A percentile compares a stretch with the other conserved stretches of the same genome.
Conservation (phyloP, 1,140 invertebrate species). For the Cydia splendana region DNA sequence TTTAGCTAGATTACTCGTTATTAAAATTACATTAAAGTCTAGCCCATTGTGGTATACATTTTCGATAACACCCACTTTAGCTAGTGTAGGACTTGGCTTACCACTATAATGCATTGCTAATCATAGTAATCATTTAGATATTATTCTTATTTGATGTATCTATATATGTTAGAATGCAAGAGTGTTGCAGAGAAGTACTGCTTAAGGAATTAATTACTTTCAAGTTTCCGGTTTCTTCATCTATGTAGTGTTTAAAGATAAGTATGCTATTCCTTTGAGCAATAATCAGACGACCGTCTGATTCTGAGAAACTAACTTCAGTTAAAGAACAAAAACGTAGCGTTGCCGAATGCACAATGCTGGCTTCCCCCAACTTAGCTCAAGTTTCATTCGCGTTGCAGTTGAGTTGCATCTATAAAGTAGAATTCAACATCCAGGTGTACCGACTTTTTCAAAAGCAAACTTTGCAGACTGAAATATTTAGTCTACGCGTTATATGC, state of each 20-base stretch:
- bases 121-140: no score
- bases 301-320: constrained; percentile 19
- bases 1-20: no score
- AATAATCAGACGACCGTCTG: neutral
- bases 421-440: constrained; percentile 48
- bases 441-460: constrained; percentile 67
- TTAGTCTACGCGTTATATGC: constrained; percentile 33
- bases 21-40: no score
- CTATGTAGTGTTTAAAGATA: neutral
- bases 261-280: neutral
- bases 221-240: neutral
- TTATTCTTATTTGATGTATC: neutral
- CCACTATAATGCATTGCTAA: no score
- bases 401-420: constrained; percentile 17
- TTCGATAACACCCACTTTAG: no score
- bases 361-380: neutral
- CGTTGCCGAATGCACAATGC: neutral
- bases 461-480: constrained; percentile 62
- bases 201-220: neutral
- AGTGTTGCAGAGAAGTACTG: neutral
- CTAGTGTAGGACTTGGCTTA: no score
- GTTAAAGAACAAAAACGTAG: neutral
- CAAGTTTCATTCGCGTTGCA: constrained; percentile 8
- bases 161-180: neutral
- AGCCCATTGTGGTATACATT: no score